These are phyloP conservation scores for Danio choprae DNA, from an alignment of 2,797 vertebrate species.

Conservation along the genomic window DNA sequence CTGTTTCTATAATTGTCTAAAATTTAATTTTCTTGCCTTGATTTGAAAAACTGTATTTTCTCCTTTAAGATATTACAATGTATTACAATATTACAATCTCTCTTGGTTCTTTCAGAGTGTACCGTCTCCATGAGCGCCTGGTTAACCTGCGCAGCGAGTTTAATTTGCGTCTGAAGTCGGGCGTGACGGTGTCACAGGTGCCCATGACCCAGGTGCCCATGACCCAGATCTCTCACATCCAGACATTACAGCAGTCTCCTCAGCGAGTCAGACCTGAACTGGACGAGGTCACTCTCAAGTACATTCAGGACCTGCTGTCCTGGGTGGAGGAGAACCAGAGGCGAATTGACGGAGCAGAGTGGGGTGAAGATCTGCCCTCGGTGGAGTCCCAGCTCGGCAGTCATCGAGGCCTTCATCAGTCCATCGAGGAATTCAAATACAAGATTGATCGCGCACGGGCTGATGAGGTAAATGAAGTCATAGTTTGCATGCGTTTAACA, in stretches of 20 bases:
- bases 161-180: slow-evolving; percentile 90
- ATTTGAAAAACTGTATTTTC: no score
- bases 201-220: slow-evolving; percentile 67
- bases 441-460: slow-evolving; percentile 90
- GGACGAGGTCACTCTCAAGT: slow-evolving; percentile 87
- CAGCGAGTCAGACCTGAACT: slow-evolving; percentile 75
- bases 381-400: slow-evolving; percentile 90
- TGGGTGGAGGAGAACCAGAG: slow-evolving; percentile 97
- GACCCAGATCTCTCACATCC: slow-evolving; percentile 41
- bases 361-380: slow-evolving; percentile 89
- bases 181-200: slow-evolving; percentile 72
- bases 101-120: slow-evolving; percentile 77
- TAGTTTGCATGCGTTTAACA: not conserved
- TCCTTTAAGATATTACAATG: no score
- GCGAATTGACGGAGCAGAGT: slow-evolving; percentile 81
- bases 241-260: slow-evolving; percentile 70
- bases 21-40: no score
- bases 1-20: no score
- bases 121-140: slow-evolving; percentile 91
- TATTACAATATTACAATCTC: no score
- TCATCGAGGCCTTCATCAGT: slow-evolving; percentile 91
- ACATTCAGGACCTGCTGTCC: slow-evolving; percentile 88
- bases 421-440: slow-evolving; percentile 89
- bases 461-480: slow-evolving; percentile 80
- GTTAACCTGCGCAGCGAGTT: slow-evolving; percentile 94